phyloP scores from a whole-genome alignment of 2,113 vertebrate genomes.

The Hippopotamus amphibius region DNA sequence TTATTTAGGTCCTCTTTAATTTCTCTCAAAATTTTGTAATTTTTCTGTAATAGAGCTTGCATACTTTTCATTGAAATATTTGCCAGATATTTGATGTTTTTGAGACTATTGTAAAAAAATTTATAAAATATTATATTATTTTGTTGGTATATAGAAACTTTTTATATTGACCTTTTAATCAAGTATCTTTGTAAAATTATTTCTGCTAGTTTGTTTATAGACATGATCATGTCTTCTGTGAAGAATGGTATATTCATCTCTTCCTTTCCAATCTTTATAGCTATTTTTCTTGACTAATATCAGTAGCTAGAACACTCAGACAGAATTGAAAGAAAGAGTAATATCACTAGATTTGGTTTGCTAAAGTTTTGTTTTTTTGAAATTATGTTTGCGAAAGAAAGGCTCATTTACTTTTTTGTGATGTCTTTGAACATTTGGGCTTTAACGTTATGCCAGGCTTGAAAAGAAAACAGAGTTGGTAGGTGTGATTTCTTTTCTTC shows the following conservation, averaged over 20 bases:
- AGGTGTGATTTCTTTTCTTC: not conserved
- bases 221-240: not conserved
- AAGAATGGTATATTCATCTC: not conserved
- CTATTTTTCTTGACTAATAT: not conserved
- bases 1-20: slow-evolving; percentile 11
- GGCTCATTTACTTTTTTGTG: not conserved
- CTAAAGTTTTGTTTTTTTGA: not conserved
- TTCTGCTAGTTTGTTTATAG: not conserved
- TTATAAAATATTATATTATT: slow-evolving; percentile 23
- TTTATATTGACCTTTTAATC: not conserved
- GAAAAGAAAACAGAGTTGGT: not conserved
- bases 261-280: not conserved
- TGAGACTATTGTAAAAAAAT: not conserved
- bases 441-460: not conserved
- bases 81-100: not conserved
- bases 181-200: not conserved
- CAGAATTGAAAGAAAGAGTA: not conserved
- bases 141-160: not conserved
- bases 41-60: not conserved
- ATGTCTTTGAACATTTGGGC: not conserved
- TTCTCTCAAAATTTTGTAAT: not conserved
- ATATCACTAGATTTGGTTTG: not conserved
- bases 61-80: not conserved
- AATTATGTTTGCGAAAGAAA: not conserved
- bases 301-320: not conserved